These are phyloP conservation scores for Ophion ellenae DNA, from an alignment of 2,888 invertebrate genomes.

Conservation along the genomic window DNA sequence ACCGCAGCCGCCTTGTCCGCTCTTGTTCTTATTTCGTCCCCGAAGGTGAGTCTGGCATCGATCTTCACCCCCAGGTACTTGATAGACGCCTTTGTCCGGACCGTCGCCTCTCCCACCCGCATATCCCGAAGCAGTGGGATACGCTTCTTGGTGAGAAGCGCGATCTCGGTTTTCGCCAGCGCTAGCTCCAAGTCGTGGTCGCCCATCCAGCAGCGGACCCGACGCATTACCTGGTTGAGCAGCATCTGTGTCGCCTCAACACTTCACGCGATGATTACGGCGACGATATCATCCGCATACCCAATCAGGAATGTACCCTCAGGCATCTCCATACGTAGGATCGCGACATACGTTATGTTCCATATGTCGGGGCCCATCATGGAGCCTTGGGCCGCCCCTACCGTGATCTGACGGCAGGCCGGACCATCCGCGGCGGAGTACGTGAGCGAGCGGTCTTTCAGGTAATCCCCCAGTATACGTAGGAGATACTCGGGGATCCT, in stretches of 20 bases:
- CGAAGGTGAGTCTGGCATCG: constrained; percentile 20
- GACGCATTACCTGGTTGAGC: constrained; percentile 4
- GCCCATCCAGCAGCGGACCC: background rate
- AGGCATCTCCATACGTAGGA: too few species aligned
- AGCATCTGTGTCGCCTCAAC: constrained; percentile 9
- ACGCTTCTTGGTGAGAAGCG: too few species aligned
- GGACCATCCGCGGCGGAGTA: constrained; percentile 29
- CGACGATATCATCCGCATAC: constrained; percentile 45
- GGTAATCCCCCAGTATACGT: too few species aligned
- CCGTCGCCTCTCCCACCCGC: too few species aligned
- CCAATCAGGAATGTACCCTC: background rate
- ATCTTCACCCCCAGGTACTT: constrained; percentile 49
- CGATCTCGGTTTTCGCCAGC: too few species aligned
- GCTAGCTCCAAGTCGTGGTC: background rate
- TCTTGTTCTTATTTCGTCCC: constrained; percentile 20
- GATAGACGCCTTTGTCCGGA: constrained; percentile 1
- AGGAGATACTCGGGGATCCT: too few species aligned
- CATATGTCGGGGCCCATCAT: constrained; percentile 55
- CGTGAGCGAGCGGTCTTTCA: too few species aligned
- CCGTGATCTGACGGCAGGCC: constrained; percentile 35
- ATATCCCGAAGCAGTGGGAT: constrained; percentile 6
- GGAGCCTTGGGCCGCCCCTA: constrained; percentile 63
- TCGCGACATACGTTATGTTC: too few species aligned
- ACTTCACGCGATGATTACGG: constrained; percentile 4
- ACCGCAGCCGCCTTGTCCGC: constrained; percentile 55